phyloP scores from a whole-genome alignment of 2,797 vertebrate genomes.

The Eulemur mongoz region DNA sequence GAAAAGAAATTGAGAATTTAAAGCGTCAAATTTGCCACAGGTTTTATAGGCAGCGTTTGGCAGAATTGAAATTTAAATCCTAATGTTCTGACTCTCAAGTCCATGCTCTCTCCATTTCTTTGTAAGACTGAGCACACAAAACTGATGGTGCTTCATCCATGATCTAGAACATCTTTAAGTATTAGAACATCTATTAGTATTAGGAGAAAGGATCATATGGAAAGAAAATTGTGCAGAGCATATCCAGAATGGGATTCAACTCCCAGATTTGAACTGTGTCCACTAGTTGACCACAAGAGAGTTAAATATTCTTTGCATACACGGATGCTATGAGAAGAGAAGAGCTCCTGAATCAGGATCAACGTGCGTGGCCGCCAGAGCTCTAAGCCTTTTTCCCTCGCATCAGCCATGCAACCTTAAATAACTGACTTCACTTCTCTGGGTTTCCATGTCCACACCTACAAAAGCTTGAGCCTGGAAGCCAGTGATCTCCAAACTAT shows the following conservation, averaged over 20 bases:
- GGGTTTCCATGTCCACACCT: background rate
- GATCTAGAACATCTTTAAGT: background rate
- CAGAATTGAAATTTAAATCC: background rate
- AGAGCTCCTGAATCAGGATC: rapidly evolving
- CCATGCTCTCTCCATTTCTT: background rate
- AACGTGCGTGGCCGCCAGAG: rapidly evolving
- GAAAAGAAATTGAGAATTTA: background rate
- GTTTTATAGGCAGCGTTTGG: background rate
- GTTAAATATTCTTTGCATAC: background rate
- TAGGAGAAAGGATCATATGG: background rate
- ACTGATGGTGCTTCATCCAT: background rate
- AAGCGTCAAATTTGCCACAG: background rate
- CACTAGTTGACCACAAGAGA: background rate
- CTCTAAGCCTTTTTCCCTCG: background rate
- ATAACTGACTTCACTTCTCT: background rate
- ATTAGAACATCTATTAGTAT: background rate
- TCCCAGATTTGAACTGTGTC: background rate
- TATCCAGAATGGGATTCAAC: background rate
- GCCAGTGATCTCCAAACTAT: background rate
- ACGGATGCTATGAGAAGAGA: background rate
- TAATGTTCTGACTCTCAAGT: background rate
- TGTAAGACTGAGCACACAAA: background rate
- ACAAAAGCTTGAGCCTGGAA: rapidly evolving
- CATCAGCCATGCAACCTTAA: background rate
- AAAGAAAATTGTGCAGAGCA: background rate